Percentiles rank a stretch among this genome's conserved stretches.
Evolutionary conservation across 2,113 vertebrate species (phyloP).

Genomic region (Ochotona princeps): DNA sequence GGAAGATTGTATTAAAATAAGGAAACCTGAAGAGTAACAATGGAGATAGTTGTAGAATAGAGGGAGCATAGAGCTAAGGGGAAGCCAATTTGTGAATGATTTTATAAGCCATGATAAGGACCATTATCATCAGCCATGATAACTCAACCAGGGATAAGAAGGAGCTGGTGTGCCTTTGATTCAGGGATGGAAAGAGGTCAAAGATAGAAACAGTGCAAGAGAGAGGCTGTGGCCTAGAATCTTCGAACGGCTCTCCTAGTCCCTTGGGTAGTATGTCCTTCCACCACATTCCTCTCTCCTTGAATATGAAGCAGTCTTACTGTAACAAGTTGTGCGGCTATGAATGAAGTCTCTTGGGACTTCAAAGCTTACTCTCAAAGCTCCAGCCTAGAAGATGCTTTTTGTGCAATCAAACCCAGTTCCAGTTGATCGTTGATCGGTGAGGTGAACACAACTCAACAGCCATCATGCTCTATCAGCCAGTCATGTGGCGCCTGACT

Average conservation of each 20-base stretch:
- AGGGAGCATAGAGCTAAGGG: neutral
- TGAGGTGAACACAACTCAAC: neutral
- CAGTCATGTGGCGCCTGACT: neutral
- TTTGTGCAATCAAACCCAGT: neutral
- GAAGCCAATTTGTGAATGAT: neutral
- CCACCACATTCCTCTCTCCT: neutral
- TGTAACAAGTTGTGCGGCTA: neutral
- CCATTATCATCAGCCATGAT: no score
- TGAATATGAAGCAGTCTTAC: neutral
- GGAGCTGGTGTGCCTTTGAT: no score
- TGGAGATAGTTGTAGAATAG: neutral
- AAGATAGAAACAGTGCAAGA: neutral
- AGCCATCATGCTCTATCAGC: neutral
- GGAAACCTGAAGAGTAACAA: neutral
- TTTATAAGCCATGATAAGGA: neutral
- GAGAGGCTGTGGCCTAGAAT: neutral
- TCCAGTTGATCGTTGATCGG: neutral
- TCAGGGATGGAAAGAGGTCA: neutral
- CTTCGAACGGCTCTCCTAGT: fast-evolving
- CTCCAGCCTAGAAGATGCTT: neutral
- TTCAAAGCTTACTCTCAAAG: neutral
- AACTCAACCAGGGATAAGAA: no score
- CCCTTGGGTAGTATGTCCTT: neutral
- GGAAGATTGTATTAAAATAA: neutral
- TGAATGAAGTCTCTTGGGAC: neutral